Base-by-base conservation (phyloP, 1,140 invertebrate genomes). In the Parasteatoda tepidariorum region DNA sequence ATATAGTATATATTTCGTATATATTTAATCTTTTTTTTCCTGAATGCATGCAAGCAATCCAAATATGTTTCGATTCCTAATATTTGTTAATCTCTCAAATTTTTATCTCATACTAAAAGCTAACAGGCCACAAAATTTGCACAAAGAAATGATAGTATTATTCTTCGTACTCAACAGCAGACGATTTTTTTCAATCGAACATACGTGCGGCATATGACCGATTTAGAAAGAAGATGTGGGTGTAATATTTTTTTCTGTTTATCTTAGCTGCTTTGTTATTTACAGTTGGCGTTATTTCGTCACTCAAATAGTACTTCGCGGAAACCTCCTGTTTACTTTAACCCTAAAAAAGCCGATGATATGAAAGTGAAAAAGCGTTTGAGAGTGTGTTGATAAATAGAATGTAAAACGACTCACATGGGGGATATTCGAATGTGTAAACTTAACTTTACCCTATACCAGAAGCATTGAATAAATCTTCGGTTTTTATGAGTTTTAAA, bases 151-250 rank as follows among this genome's bases (percentile, higher is more conserved):
- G n/a, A n/a, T n/a, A n/a, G n/a, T n/a, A n/a, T n/a, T n/a, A n/a
- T n/a, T n/a, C n/a, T n/a, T n/a, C n/a, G n/a, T n/a, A 13, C 38
- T 48, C 18, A 48, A 24, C 26, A 11, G 11, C 34, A n/a, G 34
- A 48, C 28, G 38, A 68, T 68, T 34, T 68, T 38, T 68, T 38
- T 68, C 5, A 59, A 24, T 48, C 11, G 66, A 28, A 34, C 66
- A 68, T 33, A 68, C 41, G 66, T 68, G 38, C 66, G 34, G 66
- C 66, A 68, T 68, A 68, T 68, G 66, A 34, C 34, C 18, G 66
- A 24, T 48, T 41, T n/a, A 0, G 34, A 38, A 15, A 68, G 41
- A 22, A 33, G 34, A 22, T 24, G 38, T 26, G 66, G 33, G 66
- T 38, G 38, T 34, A 5, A 34, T 68, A 68, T 68, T 68, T n/a